These are phyloP conservation scores for Dreissena polymorpha DNA, from an alignment of 1,140 invertebrate species.

Conservation along the genomic window DNA sequence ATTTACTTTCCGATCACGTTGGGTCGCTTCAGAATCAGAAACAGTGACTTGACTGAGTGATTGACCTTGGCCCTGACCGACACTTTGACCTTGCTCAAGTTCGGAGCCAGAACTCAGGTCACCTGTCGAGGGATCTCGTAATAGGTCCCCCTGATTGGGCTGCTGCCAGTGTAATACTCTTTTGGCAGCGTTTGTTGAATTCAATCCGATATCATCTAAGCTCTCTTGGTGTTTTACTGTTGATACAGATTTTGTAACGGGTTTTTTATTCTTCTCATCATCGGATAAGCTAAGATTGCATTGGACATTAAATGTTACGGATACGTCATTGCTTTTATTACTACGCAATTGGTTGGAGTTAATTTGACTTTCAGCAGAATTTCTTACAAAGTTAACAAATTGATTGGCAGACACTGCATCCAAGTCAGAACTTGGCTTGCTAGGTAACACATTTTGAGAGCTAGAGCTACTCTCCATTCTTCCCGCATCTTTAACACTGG, in stretches of 20 bases:
- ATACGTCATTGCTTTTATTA: neutral
- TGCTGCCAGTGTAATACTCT: slow-evolving; percentile 36
- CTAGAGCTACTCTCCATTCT: too few species aligned
- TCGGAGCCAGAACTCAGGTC: neutral
- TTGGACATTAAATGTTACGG: neutral
- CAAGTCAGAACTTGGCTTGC: too few species aligned
- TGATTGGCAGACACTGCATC: too few species aligned
- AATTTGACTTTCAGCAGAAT: too few species aligned
- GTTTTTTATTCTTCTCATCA: neutral
- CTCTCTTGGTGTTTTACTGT: neutral
- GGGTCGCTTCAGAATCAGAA: neutral
- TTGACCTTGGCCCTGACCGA: too few species aligned
- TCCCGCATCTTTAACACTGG: too few species aligned
- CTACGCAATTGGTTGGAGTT: too few species aligned
- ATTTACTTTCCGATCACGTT: neutral
- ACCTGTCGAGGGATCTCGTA: slow-evolving; percentile 24
- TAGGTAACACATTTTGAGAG: too few species aligned
- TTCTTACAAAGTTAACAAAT: too few species aligned
- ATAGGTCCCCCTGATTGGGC: slow-evolving; percentile 17
- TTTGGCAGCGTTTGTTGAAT: slow-evolving; percentile 9
- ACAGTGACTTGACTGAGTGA: neutral
- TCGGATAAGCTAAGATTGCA: neutral
- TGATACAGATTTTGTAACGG: neutral
- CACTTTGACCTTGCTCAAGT: neutral
- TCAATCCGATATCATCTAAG: neutral